A percentile compares a stretch with the other conserved stretches of the same genome.
phyloP scores from a whole-genome alignment of 1,140 invertebrate genomes.

The Metopolophium dirhodum region DNA sequence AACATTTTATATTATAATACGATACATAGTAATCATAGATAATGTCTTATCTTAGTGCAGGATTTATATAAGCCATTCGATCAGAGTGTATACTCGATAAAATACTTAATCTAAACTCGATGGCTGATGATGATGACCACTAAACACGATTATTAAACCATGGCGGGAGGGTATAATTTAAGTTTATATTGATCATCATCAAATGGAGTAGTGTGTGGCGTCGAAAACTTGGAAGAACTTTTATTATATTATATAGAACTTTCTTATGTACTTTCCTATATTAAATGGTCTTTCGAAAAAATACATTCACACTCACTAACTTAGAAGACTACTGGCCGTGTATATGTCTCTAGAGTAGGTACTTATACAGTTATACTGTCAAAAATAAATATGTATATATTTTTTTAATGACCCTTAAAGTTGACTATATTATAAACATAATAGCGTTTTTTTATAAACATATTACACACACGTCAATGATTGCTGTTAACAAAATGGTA shows the following conservation, averaged over 20 bases:
- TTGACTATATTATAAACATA: too few species aligned
- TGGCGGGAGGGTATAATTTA: not conserved
- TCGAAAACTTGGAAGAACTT: not conserved
- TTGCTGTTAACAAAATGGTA: not conserved
- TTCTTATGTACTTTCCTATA: not conserved
- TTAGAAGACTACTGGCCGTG: not conserved
- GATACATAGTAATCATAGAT: not conserved
- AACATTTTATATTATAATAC: slow-evolving; percentile 23
- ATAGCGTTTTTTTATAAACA: too few species aligned
- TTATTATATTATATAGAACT: not conserved
- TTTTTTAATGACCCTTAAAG: not conserved
- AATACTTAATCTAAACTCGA: not conserved
- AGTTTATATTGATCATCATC: not conserved
- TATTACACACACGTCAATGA: too few species aligned
- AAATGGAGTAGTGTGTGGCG: not conserved
- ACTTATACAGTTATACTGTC: not conserved
- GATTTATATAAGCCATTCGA: not conserved
- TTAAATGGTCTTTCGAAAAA: not conserved
- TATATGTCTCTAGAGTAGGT: not conserved
- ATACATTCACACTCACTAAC: not conserved
- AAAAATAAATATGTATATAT: not conserved
- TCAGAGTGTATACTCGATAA: slow-evolving; percentile 6
- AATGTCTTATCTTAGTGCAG: not conserved
- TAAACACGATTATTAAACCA: not conserved
- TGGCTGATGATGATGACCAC: not conserved